Conservation (phyloP, 2,888 invertebrate genomes). For the Pilophorus perplexus region DNA sequence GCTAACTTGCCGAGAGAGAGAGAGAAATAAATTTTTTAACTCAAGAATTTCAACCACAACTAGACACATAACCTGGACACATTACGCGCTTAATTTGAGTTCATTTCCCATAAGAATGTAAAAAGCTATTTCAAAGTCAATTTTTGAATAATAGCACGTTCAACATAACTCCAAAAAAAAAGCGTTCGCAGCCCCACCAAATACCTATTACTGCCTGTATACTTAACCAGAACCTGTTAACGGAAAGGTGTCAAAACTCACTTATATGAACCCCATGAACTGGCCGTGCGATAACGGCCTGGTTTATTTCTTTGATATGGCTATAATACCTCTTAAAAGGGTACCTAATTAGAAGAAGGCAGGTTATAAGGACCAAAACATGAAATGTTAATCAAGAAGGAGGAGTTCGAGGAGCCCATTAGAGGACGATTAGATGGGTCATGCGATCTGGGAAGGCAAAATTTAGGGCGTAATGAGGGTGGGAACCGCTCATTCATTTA, state of each 20-base stretch:
- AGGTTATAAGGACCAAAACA: slow-evolving; percentile 13
- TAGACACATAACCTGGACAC: too few relatives aligned
- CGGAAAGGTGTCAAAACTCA: not conserved
- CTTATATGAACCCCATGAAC: not conserved
- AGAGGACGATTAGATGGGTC: slow-evolving; percentile 20
- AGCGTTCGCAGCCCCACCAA: too few relatives aligned
- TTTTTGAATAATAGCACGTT: too few relatives aligned
- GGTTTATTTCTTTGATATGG: not conserved
- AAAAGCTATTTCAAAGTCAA: too few relatives aligned
- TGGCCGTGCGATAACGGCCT: not conserved
- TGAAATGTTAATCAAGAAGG: slow-evolving; percentile 15
- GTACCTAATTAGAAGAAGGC: slow-evolving; percentile 13
- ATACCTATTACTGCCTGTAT: too few relatives aligned
- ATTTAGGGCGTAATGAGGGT: slow-evolving; percentile 4
- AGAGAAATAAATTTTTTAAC: too few relatives aligned
- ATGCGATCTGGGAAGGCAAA: slow-evolving; percentile 12
- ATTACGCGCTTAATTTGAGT: too few relatives aligned
- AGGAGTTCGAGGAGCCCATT: slow-evolving; percentile 19
- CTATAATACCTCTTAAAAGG: not conserved
- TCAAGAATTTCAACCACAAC: too few relatives aligned
- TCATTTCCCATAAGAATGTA: too few relatives aligned
- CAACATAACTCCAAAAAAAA: too few relatives aligned
- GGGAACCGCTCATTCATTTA: slow-evolving; percentile 31
- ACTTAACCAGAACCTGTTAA: not conserved
- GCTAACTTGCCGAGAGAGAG: too few relatives aligned